phyloP scores from a whole-genome alignment of 2,113 vertebrate genomes.

The Tylochromis polylepis region DNA sequence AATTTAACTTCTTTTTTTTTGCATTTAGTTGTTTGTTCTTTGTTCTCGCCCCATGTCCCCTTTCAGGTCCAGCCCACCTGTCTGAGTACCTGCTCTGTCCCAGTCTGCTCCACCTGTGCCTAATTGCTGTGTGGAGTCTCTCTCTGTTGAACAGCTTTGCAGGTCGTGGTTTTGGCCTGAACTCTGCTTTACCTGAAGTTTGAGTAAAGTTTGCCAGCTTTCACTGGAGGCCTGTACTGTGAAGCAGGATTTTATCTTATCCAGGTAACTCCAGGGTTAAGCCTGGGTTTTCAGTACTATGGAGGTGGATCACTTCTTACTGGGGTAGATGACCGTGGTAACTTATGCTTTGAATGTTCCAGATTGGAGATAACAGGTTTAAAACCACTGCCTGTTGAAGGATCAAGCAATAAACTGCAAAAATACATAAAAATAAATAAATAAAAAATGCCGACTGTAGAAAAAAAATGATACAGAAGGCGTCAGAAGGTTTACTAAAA shows the following conservation, averaged over 20 bases:
- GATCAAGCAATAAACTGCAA: background rate
- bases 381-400: fast-evolving
- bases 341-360: background rate
- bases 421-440: background rate
- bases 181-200: background rate
- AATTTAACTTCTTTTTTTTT: background rate
- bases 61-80: background rate
- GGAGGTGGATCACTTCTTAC: background rate
- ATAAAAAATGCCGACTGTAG: background rate
- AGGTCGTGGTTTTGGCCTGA: background rate
- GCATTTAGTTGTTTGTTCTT: fast-evolving
- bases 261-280: background rate
- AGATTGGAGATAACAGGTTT: background rate
- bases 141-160: background rate
- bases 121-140: background rate
- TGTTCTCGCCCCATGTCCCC: fast-evolving
- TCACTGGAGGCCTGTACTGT: background rate
- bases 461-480: background rate
- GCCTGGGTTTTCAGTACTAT: background rate
- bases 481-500: background rate
- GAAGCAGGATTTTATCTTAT: background rate
- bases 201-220: background rate
- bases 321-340: background rate
- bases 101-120: background rate
- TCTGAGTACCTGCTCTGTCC: background rate